Conservation (phyloP, 37 sponge, comb jelly and placozoan genomes). For the Dysidea cf. avara region DNA sequence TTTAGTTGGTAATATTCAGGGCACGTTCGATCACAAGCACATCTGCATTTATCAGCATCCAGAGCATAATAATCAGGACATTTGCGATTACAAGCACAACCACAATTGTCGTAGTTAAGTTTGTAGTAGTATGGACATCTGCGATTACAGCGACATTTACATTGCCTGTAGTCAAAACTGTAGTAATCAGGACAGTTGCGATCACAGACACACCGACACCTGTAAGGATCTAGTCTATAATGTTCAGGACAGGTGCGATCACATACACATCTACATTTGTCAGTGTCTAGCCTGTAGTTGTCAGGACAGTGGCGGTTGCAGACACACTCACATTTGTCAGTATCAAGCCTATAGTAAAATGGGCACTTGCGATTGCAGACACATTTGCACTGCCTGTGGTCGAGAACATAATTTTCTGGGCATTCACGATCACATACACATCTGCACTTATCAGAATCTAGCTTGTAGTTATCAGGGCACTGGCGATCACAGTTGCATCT, state of each 20-base stretch:
- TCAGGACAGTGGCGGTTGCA: neutral
- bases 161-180: neutral
- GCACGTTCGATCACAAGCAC: too few species aligned
- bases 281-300: neutral
- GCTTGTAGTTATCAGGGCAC: too few species aligned
- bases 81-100: neutral
- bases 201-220: neutral
- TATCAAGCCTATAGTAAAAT: neutral
- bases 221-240: neutral
- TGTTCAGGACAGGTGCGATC: neutral
- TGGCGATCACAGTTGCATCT: too few species aligned
- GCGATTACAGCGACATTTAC: neutral
- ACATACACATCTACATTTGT: slow-evolving; percentile 1
- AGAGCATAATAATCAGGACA: neutral
- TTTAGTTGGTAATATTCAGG: too few species aligned
- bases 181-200: neutral
- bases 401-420: neutral
- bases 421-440: too few species aligned
- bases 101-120: neutral
- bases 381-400: neutral
- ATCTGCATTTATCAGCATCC: too few species aligned
- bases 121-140: neutral
- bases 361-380: neutral
- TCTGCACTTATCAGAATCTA: too few species aligned
- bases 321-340: neutral